These are phyloP conservation scores for Recurvirostra avosetta DNA, from an alignment of 2,113 vertebrate species.

Conservation along the genomic window DNA sequence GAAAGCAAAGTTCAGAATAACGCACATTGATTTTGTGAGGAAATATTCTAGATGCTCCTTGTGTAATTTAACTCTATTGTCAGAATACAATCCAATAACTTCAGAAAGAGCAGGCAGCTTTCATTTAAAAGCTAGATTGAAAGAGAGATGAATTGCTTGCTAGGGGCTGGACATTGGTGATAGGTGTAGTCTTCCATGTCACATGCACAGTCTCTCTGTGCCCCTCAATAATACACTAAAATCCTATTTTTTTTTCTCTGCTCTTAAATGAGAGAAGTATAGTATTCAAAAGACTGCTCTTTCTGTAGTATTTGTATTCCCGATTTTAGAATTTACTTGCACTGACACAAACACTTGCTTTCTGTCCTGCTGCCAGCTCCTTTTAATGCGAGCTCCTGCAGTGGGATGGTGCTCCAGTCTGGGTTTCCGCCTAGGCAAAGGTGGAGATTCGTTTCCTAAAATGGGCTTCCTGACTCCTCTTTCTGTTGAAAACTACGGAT, in stretches of 20 bases:
- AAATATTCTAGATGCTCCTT: not conserved
- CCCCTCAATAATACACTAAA: not conserved
- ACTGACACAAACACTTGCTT: not conserved
- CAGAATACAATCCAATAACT: not conserved
- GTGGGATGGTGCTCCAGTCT: conserved; percentile 18
- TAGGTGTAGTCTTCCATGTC: not conserved
- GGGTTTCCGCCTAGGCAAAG: not conserved
- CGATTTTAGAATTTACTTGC: not conserved
- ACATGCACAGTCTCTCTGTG: not conserved
- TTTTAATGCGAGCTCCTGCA: not conserved
- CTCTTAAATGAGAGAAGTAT: not conserved
- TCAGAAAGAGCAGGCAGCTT: not conserved
- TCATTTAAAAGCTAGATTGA: not conserved
- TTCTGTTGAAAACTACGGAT: not conserved
- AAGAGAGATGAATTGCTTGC: not conserved
- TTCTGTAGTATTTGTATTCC: not conserved
- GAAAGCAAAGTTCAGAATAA: conserved; percentile 21
- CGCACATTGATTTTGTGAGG: conserved; percentile 36
- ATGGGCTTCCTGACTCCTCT: conserved; percentile 26
- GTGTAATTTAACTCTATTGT: conserved; percentile 41
- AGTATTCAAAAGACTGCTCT: not conserved
- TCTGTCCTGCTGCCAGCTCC: conserved; percentile 22
- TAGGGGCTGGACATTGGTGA: not conserved
- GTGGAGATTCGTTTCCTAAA: conserved; percentile 40
- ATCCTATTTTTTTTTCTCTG: not conserved